Evolutionary conservation across 1,140 invertebrate species (phyloP).

Genomic region (Ectropis grisescens): DNA sequence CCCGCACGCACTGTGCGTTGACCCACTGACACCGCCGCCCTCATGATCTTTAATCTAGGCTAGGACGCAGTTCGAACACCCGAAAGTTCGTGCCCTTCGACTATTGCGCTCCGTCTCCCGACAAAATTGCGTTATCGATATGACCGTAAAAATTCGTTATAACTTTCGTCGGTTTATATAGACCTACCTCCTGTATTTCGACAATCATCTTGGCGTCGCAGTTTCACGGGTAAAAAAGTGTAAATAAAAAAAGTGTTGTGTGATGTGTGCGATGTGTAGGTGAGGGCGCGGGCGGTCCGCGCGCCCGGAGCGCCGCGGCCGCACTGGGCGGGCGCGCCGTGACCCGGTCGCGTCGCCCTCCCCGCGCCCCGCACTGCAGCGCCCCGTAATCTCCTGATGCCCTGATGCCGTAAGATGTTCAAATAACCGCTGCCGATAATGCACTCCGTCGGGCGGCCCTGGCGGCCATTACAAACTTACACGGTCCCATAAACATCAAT

Average conservation of each 20-base stretch:
- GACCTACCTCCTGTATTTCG: slow-evolving; percentile 62
- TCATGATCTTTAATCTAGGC: slow-evolving; percentile 60
- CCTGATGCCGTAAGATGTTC: slow-evolving; percentile 58
- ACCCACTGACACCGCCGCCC: slow-evolving; percentile 57
- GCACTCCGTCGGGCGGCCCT: too few species aligned
- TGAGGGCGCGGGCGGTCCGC: slow-evolving; percentile 32
- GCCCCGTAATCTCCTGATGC: slow-evolving; percentile 36
- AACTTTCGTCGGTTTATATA: too few species aligned
- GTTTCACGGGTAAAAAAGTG: too few species aligned
- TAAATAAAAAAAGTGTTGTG: too few species aligned
- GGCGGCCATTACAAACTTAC: too few species aligned
- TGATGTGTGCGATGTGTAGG: too few species aligned
- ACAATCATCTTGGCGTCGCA: slow-evolving; percentile 51
- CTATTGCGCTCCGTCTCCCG: too few species aligned
- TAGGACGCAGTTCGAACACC: slow-evolving; percentile 20
- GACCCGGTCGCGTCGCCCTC: slow-evolving; percentile 31
- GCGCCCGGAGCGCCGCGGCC: slow-evolving; percentile 53
- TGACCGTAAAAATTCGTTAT: too few species aligned
- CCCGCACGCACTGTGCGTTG: slow-evolving; percentile 61
- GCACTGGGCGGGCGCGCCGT: slow-evolving; percentile 43
- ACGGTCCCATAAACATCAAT: too few species aligned
- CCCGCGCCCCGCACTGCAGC: slow-evolving; percentile 64
- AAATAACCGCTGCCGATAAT: slow-evolving; percentile 51
- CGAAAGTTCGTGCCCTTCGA: slow-evolving; percentile 7
- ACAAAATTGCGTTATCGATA: too few species aligned